These are phyloP conservation scores for Nyctereutes procyonoides DNA, from an alignment of 2,113 vertebrate genomes.

Conservation along the genomic window DNA sequence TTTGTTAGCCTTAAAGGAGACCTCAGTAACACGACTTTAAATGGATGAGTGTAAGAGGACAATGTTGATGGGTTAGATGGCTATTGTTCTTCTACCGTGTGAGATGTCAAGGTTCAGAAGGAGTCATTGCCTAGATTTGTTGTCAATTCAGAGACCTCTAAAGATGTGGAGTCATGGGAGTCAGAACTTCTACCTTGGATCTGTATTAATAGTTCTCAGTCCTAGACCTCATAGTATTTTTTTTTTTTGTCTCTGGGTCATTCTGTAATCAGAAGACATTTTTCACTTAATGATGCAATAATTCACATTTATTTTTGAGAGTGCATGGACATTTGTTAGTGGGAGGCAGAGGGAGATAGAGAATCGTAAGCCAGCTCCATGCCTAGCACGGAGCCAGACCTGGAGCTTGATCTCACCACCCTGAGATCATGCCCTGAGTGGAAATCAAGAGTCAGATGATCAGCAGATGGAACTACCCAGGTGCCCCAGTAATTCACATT, in stretches of 20 bases:
- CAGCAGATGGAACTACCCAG: background rate
- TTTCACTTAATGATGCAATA: background rate
- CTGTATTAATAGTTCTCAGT: background rate
- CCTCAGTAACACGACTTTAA: background rate
- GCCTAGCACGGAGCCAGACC: background rate
- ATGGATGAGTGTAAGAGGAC: background rate
- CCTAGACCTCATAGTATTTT: background rate
- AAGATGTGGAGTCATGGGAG: too few relatives aligned
- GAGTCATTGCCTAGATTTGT: background rate
- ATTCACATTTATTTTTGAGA: background rate
- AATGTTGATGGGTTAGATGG: background rate
- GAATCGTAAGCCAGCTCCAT: background rate
- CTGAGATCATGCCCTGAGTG: background rate
- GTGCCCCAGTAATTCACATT: background rate
- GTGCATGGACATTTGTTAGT: background rate
- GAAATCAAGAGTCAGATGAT: background rate
- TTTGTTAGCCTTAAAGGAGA: conserved; percentile 8
- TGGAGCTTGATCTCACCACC: background rate
- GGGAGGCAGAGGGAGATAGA: background rate
- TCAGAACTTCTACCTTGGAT: background rate
- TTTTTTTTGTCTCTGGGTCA: background rate
- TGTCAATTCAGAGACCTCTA: background rate
- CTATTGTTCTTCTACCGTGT: background rate
- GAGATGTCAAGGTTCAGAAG: background rate
- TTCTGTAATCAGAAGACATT: background rate